These are phyloP conservation scores for Grus americana DNA, from an alignment of 2,113 vertebrate species.

Conservation along the genomic window DNA sequence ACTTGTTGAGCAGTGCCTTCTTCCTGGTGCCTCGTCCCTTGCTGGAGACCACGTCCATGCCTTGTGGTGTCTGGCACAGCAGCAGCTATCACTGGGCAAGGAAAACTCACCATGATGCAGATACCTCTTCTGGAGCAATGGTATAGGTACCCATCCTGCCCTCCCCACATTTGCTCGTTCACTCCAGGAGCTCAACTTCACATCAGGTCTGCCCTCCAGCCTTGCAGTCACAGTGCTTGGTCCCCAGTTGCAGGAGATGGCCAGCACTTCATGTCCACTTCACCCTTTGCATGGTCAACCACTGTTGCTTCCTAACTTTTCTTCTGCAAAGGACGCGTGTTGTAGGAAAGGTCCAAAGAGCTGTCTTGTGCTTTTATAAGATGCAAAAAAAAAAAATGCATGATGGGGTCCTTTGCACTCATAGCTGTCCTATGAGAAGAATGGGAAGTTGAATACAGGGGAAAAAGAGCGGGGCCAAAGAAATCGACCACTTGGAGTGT, in stretches of 20 bases:
- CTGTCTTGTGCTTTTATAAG: neutral
- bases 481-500: neutral
- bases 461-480: neutral
- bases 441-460: neutral
- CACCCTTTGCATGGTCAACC: neutral
- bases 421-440: neutral
- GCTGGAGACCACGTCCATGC: neutral
- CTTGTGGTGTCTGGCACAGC: neutral
- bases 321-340: neutral
- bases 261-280: neutral
- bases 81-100: neutral
- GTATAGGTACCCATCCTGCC: too few species aligned
- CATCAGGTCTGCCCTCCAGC: neutral
- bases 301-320: neutral
- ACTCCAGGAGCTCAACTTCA: neutral
- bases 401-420: neutral
- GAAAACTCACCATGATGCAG: neutral
- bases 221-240: neutral
- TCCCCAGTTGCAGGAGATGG: neutral
- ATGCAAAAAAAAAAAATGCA: neutral
- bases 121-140: neutral
- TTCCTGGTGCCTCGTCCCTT: neutral
- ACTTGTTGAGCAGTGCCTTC: neutral
- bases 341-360: neutral
- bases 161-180: neutral